Conservation (phyloP, 2,113 vertebrate species). For the Isurus oxyrinchus region DNA sequence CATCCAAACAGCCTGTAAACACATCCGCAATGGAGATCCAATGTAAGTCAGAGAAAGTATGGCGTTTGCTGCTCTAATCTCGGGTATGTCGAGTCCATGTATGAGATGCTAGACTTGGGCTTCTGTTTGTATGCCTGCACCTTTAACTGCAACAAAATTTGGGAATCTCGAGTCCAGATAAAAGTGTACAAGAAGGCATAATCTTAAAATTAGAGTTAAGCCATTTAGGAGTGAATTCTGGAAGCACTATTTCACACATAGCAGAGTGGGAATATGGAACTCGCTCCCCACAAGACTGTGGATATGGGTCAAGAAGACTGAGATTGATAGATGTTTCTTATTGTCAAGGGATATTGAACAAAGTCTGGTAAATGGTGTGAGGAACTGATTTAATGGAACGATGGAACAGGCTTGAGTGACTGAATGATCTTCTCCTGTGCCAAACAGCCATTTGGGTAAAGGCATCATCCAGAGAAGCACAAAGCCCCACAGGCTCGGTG, state of each 20-base stretch:
- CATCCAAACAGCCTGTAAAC: slow-evolving; percentile 95
- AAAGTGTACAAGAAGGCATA: neutral
- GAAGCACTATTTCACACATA: neutral
- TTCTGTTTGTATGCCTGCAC: neutral
- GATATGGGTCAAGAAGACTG: neutral
- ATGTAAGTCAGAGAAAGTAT: slow-evolving; percentile 66
- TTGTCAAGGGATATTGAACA: neutral
- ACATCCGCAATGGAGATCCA: slow-evolving; percentile 89
- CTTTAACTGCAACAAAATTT: neutral
- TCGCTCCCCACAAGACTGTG: neutral
- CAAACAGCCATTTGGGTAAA: neutral
- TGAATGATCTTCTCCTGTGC: neutral
- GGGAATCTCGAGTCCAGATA: neutral
- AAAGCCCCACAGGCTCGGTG: neutral
- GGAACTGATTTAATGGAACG: neutral
- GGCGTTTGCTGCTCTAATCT: neutral
- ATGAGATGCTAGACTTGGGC: neutral
- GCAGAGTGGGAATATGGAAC: neutral
- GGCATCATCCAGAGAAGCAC: neutral
- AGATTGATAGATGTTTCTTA: neutral
- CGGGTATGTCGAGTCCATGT: neutral
- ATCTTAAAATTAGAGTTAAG: neutral
- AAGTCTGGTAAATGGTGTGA: neutral
- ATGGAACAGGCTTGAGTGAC: neutral
- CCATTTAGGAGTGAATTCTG: neutral